Percentiles rank a stretch among this genome's conserved stretches.
These are phyloP conservation scores for Prionailurus viverrinus DNA, from an alignment of 2,113 vertebrate genomes.

Conservation along the genomic window DNA sequence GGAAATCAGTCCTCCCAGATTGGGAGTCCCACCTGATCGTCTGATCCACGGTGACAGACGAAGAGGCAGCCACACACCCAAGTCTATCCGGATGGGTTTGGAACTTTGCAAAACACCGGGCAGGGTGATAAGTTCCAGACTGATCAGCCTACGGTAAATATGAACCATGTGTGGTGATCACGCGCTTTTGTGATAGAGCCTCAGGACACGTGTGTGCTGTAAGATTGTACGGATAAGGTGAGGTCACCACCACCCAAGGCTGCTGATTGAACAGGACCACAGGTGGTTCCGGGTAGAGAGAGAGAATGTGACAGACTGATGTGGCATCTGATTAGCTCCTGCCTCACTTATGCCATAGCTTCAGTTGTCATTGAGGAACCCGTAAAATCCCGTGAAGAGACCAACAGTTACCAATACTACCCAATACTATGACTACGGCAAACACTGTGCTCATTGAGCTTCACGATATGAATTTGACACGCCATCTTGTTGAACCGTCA, in stretches of 20 bases:
- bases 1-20: background rate
- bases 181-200: fast-evolving
- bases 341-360: background rate
- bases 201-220: background rate
- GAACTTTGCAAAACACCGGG: background rate
- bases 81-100: background rate
- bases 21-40: background rate
- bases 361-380: background rate
- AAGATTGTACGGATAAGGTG: fast-evolving
- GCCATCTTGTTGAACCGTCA: background rate
- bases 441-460: background rate
- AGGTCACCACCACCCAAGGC: background rate
- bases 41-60: background rate
- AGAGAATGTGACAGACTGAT: background rate
- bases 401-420: background rate
- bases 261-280: background rate
- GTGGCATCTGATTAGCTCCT: background rate
- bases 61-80: background rate
- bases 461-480: fast-evolving
- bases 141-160: background rate
- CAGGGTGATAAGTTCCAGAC: fast-evolving
- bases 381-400: background rate
- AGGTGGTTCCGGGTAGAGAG: background rate
- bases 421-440: fast-evolving
- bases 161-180: background rate